Percentiles rank a stretch among this genome's conserved stretches.
phyloP scores from a whole-genome alignment of 2,888 invertebrate genomes.

The Patella caerulea region DNA sequence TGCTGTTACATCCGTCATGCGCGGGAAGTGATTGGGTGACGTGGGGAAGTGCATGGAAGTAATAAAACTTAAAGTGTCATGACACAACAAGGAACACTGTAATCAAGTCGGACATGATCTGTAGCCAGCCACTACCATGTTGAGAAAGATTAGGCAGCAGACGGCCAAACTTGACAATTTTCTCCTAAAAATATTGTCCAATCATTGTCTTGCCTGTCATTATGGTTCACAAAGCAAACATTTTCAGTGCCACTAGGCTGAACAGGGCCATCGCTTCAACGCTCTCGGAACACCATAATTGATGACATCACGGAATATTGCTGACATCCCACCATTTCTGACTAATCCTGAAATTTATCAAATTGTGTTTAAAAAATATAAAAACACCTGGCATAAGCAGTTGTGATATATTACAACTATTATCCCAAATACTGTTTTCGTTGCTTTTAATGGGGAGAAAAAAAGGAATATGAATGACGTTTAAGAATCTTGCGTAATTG shows the following conservation, averaged over 20 bases:
- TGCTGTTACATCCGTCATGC: constrained; percentile 6
- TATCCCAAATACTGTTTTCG: too few relatives aligned
- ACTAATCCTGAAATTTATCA: too few relatives aligned
- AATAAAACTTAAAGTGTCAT: constrained; percentile 12
- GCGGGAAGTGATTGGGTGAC: constrained; percentile 10
- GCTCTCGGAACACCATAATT: too few relatives aligned
- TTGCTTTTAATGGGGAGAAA: too few relatives aligned
- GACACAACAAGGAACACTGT: constrained; percentile 7
- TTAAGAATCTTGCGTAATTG: too few relatives aligned
- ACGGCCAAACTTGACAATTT: neutral
- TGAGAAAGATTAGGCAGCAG: neutral
- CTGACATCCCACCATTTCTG: too few relatives aligned
- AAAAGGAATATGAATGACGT: too few relatives aligned
- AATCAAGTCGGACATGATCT: constrained; percentile 7
- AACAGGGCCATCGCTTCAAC: too few relatives aligned
- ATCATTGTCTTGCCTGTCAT: neutral
- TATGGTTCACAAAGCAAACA: neutral
- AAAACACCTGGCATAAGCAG: too few relatives aligned
- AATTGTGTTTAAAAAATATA: too few relatives aligned
- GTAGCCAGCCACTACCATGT: neutral
- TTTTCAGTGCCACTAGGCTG: neutral
- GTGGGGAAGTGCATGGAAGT: constrained; percentile 10
- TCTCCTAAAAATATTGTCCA: constrained; percentile 2
- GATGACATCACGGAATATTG: too few relatives aligned
- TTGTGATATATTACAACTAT: too few relatives aligned